Conservation (phyloP, 2,797 vertebrate genomes). For the Gorsachius magnificus region DNA sequence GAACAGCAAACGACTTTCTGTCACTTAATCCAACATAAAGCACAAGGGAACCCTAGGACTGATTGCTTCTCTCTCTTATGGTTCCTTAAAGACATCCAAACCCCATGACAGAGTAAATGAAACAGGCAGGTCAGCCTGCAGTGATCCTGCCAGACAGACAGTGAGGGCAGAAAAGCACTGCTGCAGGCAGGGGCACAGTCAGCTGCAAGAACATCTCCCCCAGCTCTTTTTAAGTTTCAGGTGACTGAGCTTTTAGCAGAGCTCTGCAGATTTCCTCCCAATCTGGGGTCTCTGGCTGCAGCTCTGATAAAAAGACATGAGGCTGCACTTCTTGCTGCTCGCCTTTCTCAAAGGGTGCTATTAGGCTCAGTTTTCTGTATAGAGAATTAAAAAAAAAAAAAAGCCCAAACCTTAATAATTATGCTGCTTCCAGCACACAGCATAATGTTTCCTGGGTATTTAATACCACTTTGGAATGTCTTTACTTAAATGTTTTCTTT, state of each 20-base stretch:
- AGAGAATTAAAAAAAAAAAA: background rate
- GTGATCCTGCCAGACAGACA: background rate
- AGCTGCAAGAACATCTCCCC: background rate
- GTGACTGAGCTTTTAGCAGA: conserved; percentile 17
- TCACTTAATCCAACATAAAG: background rate
- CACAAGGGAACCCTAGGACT: background rate
- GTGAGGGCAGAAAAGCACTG: background rate
- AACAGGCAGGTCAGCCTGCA: background rate
- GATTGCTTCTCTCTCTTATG: background rate
- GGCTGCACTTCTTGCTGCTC: background rate
- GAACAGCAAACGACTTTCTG: background rate
- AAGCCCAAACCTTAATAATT: background rate
- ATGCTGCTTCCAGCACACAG: background rate
- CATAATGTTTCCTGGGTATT: background rate
- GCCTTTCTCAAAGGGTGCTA: background rate
- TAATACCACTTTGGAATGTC: background rate
- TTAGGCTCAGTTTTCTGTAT: background rate
- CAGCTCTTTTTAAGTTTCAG: conserved; percentile 4
- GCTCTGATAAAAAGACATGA: conserved; percentile 15
- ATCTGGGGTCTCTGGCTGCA: background rate
- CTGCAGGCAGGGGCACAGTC: background rate
- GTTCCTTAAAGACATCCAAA: background rate
- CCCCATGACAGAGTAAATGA: background rate
- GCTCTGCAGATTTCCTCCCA: background rate
- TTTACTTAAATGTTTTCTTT: background rate